Evolutionary conservation across 2,113 vertebrate genomes (phyloP).

Genomic region (Indri indri): DNA sequence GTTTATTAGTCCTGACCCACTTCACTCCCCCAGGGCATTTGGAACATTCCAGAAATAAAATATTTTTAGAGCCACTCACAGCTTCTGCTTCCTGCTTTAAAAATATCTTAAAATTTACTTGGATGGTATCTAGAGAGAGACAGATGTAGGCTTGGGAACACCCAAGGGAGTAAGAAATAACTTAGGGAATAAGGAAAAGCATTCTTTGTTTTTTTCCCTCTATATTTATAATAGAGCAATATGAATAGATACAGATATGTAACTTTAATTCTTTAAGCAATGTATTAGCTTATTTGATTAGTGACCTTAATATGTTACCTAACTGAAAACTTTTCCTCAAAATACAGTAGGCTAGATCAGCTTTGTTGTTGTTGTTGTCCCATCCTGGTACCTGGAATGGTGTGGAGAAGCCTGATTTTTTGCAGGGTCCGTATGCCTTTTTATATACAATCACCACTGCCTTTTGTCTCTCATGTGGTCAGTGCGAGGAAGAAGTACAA

Average conservation of each 20-base stretch:
- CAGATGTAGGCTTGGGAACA: background rate
- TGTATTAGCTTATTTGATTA: background rate
- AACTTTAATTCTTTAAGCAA: slow-evolving; percentile 1
- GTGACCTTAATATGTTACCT: background rate
- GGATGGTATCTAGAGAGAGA: slow-evolving; percentile 26
- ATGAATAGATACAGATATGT: background rate
- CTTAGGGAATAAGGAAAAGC: background rate
- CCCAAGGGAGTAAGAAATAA: background rate
- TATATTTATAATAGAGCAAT: background rate
- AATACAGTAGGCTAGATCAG: background rate
- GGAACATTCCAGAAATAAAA: slow-evolving; percentile 23
- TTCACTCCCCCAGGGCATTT: background rate
- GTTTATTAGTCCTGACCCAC: background rate
- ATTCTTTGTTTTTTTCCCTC: background rate
- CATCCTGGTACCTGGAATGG: background rate
- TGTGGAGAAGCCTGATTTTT: background rate
- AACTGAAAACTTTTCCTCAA: background rate
- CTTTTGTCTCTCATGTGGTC: background rate
- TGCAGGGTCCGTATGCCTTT: background rate
- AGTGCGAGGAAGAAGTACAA: background rate
- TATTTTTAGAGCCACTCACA: background rate
- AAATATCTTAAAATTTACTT: slow-evolving; percentile 53
- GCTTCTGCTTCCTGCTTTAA: slow-evolving; percentile 36
- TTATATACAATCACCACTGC: background rate
- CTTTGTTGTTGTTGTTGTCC: background rate